Conservation (phyloP, 2,888 invertebrate species). For the Caenorhabditis sinica region DNA sequence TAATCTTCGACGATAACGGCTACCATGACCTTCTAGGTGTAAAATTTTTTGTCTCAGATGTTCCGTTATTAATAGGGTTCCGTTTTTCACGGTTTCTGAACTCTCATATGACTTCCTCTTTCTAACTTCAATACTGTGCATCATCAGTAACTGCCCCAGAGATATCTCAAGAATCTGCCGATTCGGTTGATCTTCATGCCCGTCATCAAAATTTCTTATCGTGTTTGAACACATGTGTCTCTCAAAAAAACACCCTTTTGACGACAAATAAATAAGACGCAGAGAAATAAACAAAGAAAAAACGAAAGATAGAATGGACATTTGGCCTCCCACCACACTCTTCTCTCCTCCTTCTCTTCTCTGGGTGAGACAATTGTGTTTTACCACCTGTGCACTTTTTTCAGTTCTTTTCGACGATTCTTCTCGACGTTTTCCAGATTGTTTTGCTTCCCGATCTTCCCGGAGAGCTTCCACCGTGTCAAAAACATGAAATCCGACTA, state of each 20-base stretch:
- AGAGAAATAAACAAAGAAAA: conserved; percentile 36
- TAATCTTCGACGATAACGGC: too few species aligned
- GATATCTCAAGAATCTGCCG: not conserved
- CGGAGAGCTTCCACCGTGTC: too few species aligned
- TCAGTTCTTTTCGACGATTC: conserved; percentile 8
- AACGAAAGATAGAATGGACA: conserved; percentile 48
- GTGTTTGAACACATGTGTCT: conserved; percentile 38
- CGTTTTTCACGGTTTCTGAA: too few species aligned
- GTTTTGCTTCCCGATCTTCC: not conserved
- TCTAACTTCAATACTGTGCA: too few species aligned
- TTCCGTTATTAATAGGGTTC: too few species aligned
- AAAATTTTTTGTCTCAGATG: too few species aligned
- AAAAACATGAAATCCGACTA: not conserved
- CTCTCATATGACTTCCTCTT: too few species aligned
- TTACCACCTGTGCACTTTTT: conserved; percentile 49
- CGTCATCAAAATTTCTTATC: conserved; percentile 34
- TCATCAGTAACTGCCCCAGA: not conserved
- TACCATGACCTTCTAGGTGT: too few species aligned
- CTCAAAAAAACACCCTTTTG: conserved; percentile 34
- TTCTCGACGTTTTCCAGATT: not conserved
- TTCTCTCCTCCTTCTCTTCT: not conserved
- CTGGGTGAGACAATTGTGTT: conserved; percentile 28
- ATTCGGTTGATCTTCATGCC: conserved; percentile 13
- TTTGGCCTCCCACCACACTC: conserved; percentile 27
- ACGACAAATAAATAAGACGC: conserved; percentile 18